Conservation (phyloP, 2,888 invertebrate species). For the Keiferia lycopersicella region DNA sequence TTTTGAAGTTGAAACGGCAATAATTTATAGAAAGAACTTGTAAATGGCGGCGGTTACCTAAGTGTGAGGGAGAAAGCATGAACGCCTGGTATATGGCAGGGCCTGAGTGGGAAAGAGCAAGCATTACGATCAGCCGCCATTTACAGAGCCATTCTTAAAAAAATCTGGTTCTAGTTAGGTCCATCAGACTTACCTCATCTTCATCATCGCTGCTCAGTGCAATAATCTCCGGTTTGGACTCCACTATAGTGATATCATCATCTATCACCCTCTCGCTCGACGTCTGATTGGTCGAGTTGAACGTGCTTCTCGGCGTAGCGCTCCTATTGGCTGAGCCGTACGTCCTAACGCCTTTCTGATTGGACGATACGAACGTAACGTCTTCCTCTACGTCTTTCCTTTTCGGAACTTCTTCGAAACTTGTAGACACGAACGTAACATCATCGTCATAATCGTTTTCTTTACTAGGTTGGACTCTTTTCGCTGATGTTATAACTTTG, state of each 20-base stretch:
- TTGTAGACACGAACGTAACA: slow-evolving; percentile 23
- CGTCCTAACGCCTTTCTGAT: not conserved
- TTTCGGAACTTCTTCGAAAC: slow-evolving; percentile 16
- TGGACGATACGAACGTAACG: slow-evolving; percentile 54
- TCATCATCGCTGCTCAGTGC: slow-evolving; percentile 75
- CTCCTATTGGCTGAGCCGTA: not conserved
- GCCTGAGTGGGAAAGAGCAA: too few species aligned
- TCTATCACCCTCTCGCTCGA: slow-evolving; percentile 39
- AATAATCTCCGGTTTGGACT: slow-evolving; percentile 62
- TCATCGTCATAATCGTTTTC: slow-evolving; percentile 24
- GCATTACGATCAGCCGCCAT: too few species aligned
- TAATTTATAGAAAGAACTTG: too few species aligned
- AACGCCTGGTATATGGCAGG: too few species aligned
- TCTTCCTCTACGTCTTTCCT: slow-evolving; percentile 48
- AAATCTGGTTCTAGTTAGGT: too few species aligned
- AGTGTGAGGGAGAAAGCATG: too few species aligned
- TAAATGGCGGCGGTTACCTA: too few species aligned
- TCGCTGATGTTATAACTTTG: not conserved
- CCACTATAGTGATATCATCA: slow-evolving; percentile 69
- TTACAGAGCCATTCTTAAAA: too few species aligned
- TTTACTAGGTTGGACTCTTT: not conserved
- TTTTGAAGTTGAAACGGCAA: too few species aligned
- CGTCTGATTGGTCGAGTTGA: not conserved
- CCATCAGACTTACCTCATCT: slow-evolving; percentile 54
- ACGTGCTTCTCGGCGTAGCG: too few species aligned